Conservation (phyloP, 1,140 invertebrate genomes). For the Halictus rubicundus region DNA sequence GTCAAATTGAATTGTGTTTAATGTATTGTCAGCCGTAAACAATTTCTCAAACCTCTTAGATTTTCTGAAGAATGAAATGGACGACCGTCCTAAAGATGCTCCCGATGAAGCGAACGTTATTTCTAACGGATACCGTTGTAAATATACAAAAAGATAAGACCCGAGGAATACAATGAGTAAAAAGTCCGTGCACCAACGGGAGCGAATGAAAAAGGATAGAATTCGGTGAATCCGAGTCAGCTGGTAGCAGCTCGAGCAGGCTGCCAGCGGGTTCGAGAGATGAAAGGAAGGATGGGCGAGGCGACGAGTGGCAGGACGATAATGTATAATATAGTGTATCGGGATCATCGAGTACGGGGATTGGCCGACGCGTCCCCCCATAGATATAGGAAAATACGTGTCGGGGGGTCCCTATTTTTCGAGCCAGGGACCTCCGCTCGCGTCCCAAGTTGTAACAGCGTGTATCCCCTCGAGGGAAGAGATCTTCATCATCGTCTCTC, state of each 20-base stretch:
- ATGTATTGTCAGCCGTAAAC: too few species aligned
- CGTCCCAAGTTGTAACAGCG: slow-evolving; percentile 48
- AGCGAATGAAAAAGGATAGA: background rate
- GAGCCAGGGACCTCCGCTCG: background rate
- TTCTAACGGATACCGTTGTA: too few species aligned
- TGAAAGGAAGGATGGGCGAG: slow-evolving; percentile 39
- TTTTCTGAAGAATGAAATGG: too few species aligned
- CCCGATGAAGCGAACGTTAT: too few species aligned
- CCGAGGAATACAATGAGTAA: too few species aligned
- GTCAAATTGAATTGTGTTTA: too few species aligned
- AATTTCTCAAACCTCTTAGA: too few species aligned
- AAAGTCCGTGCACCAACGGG: too few species aligned
- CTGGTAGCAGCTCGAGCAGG: background rate
- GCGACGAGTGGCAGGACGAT: slow-evolving; percentile 35
- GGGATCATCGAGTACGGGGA: slow-evolving; percentile 32
- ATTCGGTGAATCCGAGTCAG: background rate
- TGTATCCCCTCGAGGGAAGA: slow-evolving; percentile 71
- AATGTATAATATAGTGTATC: slow-evolving; percentile 44
- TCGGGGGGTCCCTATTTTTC: slow-evolving; percentile 52
- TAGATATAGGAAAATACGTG: slow-evolving; percentile 52
- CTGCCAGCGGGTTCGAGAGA: background rate
- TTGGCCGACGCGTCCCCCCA: slow-evolving; percentile 27
- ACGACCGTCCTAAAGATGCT: too few species aligned
- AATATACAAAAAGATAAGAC: too few species aligned
- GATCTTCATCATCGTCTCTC: slow-evolving; percentile 60